A percentile compares a stretch with the other conserved stretches of the same genome.
Evolutionary conservation across 2,797 vertebrate species (phyloP).

Genomic region (Saxicola maurus): DNA sequence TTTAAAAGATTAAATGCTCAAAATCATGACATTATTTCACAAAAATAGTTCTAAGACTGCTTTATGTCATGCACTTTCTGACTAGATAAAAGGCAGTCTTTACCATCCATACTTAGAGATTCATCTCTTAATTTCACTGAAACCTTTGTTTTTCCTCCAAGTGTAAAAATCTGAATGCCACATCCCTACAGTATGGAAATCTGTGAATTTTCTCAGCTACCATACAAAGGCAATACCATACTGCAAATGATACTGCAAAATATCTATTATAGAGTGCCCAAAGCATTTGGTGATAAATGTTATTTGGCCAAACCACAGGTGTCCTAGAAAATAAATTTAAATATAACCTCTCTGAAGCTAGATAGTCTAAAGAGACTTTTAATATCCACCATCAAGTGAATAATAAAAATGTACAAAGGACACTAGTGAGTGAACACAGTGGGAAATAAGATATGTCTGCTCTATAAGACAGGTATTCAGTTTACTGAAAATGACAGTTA

Average conservation of each 20-base stretch:
- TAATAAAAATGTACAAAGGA: not conserved
- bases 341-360: not conserved
- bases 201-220: not conserved
- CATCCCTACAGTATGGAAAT: not conserved
- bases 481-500: slow-evolving; percentile 33
- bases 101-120: not conserved
- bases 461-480: not conserved
- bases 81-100: not conserved
- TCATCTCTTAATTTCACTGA: not conserved
- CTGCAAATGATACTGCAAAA: not conserved
- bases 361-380: not conserved
- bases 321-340: not conserved
- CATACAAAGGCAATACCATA: not conserved
- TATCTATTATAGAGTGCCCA: not conserved
- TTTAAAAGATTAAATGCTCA: not conserved
- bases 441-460: not conserved
- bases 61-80: not conserved
- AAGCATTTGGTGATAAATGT: not conserved
- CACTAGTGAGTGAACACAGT: not conserved
- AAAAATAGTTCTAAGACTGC: not conserved
- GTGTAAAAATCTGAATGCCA: not conserved
- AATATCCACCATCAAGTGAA: not conserved
- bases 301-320: not conserved
- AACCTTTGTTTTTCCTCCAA: not conserved
- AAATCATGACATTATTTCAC: not conserved